Base-by-base conservation (phyloP, 2,113 vertebrate species). In the Vulpes lagopus region DNA sequence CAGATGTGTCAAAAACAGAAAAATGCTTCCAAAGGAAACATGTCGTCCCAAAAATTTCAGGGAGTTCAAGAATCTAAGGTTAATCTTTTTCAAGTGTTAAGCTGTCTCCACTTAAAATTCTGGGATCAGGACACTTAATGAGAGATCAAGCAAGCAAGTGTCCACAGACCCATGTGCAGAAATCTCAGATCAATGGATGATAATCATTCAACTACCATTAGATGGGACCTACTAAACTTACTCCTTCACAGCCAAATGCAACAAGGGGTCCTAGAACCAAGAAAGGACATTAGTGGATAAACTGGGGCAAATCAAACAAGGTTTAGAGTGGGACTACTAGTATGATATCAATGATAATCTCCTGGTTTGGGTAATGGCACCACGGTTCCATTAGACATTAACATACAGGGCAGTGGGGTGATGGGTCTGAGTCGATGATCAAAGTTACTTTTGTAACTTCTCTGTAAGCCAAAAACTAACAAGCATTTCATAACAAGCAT, bases 151-250 rank as follows among this genome's bases (percentile, higher is more conserved):
- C 3, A 2, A 22, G 8, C 38, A 27, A 32, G 15, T 8, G 6
- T 57, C 20, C 17, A 0, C 0, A 43, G 32, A 22, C 3, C 19
- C 30, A 0, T 0, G 3, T 1, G 8, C 2, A 2, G 55, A 73
- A 16, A 14, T 15, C 23, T 35, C 2, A 1, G 27, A 12, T 23
- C 51, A 12, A 5, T 3, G 17, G 38, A 10, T 15, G 49, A 23
- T 62, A 43, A 8, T 11, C 11, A 2, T 0, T 0, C 2, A 17
- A 0, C 7, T 19, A 0, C 32, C 10, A 0, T 25, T 23, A 14
- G 0, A 0, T 0, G 64, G 69, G 3, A 20, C 53, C 32, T 14
- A 1, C n/a, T 27, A 27, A 5, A 4, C 14, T 20, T 12, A 0
- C 3, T 30, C 22, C 65, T 23, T 59, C 59, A 8, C 3, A 14